Conservation (phyloP, 2,888 invertebrate species). For the Pterobdella sp. region DNA sequence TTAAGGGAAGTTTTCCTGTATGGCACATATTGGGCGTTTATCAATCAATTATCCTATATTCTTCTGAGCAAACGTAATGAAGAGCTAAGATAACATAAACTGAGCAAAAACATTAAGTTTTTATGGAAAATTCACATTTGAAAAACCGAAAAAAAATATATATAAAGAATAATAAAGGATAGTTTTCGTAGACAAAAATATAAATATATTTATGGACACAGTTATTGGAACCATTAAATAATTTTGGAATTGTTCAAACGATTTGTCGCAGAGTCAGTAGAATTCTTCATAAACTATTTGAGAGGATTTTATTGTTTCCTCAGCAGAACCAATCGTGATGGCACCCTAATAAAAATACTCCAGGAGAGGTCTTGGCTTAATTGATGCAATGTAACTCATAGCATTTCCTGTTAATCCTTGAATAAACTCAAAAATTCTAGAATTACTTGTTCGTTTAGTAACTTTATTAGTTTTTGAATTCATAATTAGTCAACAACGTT, state of each 20-base stretch:
- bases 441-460: not conserved
- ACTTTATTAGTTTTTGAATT: not conserved
- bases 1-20: no score
- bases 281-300: not conserved
- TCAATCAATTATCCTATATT: no score
- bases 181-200: no score
- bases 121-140: no score
- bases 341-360: conserved; percentile 4
- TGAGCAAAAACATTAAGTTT: no score
- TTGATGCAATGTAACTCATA: not conserved
- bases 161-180: no score
- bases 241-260: not conserved
- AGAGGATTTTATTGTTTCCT: no score
- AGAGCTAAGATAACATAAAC: no score
- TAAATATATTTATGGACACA: no score
- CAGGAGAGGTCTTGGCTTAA: not conserved
- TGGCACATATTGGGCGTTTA: no score
- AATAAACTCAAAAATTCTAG: not conserved
- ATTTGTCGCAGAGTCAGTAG: not conserved
- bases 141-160: no score
- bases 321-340: not conserved
- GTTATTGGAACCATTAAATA: not conserved
- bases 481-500: not conserved
- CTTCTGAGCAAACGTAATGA: no score
- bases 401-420: not conserved